Base-by-base conservation (phyloP, 2,888 invertebrate genomes). In the Lasiommata megera region DNA sequence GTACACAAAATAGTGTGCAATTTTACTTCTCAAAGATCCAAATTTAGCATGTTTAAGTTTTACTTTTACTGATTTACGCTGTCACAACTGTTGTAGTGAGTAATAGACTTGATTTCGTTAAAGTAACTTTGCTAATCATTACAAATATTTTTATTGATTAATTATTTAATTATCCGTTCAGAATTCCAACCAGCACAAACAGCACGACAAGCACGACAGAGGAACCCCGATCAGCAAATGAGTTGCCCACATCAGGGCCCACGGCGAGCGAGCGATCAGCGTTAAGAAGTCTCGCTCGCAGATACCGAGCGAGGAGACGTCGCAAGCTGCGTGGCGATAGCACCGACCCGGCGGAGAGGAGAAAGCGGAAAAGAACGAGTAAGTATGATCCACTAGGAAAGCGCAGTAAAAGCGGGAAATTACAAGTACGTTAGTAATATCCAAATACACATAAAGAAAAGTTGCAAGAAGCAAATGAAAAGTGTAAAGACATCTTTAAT, bases 261-360 rank as follows among this genome's bases (percentile, higher is more conserved):
- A 92, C 93, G 38, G 94, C 94, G 41, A 83, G 86, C 67, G 86
- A 88, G 70, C 74, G 87, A 34, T 88, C 89, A 5, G 93, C 95
- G 56, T 83, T 95, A 71, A 93, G 94, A 74, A 94, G 94, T 77
- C 93, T 95, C 67, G 94, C 94, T 48, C 93, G 94, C 65, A 93
- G 93, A 59, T 95, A 95, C 79, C 81, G 92, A 43, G 91, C 89
- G 56, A 73, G 87, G 60, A 76, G 85, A 56, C 82, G 90, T 58
- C 86, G 90, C 69, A 88, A 89, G 77, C 75, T 84, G 61, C 82
- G 87, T 31, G 85, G 77, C 8, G 82, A 87, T 60, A 88, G 83
- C 72, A 77, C 80, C 37, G 80, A 86, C 68, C 88, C 85, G 31
- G 91, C 87, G 58, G 86, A 88, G 70, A 69, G 90, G 71, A 87